Conservation (phyloP, 1,140 invertebrate genomes). For the Neuroterus valhalla region DNA sequence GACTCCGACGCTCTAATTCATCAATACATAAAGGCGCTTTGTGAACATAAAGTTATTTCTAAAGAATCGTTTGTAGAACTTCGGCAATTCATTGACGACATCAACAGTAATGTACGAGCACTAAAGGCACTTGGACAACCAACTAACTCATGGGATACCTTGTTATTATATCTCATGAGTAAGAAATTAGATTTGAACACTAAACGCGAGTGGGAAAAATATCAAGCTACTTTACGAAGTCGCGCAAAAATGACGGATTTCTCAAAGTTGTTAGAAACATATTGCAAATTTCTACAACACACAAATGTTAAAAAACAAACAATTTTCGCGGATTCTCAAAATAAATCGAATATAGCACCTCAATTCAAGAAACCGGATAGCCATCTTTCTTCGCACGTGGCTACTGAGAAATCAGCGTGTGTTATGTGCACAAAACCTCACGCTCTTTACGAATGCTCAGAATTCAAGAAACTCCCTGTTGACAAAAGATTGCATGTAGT, state of each 20-base stretch:
- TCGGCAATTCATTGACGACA: neutral
- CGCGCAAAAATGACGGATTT: constrained; percentile 3
- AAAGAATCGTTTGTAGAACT: constrained; percentile 38
- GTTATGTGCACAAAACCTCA: too few relatives aligned
- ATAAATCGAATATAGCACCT: neutral
- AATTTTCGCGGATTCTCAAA: neutral
- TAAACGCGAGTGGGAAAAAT: constrained; percentile 45
- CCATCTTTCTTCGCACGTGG: too few relatives aligned
- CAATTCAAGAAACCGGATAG: too few relatives aligned
- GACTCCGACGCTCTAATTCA: constrained; percentile 50
- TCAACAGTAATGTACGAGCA: constrained; percentile 40
- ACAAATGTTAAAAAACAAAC: neutral
- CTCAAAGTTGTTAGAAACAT: neutral
- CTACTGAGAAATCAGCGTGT: too few relatives aligned
- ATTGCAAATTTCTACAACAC: constrained; percentile 1
- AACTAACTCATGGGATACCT: constrained; percentile 44
- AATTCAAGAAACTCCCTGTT: too few relatives aligned
- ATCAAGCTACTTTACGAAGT: neutral
- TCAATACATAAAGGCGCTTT: constrained; percentile 51
- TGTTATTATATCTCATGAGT: constrained; percentile 41
- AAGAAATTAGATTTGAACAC: constrained; percentile 41
- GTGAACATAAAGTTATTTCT: constrained; percentile 34
- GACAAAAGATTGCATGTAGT: too few relatives aligned
- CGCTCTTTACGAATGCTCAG: too few relatives aligned
- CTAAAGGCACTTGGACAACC: constrained; percentile 39